Percentiles rank a stretch among this genome's conserved stretches.
Evolutionary conservation across 2,888 invertebrate genomes (phyloP).

Genomic region (Caradrina kadenii): DNA sequence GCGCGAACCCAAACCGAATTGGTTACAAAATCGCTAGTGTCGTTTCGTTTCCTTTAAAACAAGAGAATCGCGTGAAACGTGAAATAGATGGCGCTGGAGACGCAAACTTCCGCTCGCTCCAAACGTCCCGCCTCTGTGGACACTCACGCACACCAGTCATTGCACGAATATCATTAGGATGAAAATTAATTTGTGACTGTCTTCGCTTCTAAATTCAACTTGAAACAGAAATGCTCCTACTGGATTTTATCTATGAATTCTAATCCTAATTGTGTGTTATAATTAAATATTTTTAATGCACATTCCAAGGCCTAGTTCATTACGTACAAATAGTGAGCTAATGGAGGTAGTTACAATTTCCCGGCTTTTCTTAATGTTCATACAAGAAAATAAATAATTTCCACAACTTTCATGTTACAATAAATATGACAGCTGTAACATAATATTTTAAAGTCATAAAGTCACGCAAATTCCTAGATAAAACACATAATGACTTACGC

Average conservation of each 20-base stretch:
- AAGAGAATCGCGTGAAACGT: slow-evolving; percentile 83
- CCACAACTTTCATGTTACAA: slow-evolving; percentile 36
- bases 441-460: slow-evolving; percentile 35
- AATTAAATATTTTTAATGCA: slow-evolving; percentile 10
- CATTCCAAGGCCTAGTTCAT: slow-evolving; percentile 25
- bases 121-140: slow-evolving; percentile 63
- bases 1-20: slow-evolving; percentile 83
- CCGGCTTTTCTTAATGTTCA: slow-evolving; percentile 25
- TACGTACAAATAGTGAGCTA: slow-evolving; percentile 17
- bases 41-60: slow-evolving; percentile 87
- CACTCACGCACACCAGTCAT: slow-evolving; percentile 55
- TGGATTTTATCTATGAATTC: slow-evolving; percentile 21
- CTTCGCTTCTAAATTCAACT: neutral
- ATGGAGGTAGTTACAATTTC: slow-evolving; percentile 16
- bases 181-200: neutral
- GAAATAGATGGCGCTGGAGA: slow-evolving; percentile 87
- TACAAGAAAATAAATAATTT: slow-evolving; percentile 42
- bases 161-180: slow-evolving; percentile 2
- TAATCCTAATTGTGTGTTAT: slow-evolving; percentile 3
- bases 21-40: slow-evolving; percentile 86
- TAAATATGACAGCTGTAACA: slow-evolving; percentile 48
- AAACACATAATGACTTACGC: slow-evolving; percentile 50
- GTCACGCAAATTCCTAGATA: slow-evolving; percentile 50
- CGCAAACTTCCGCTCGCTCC: slow-evolving; percentile 82
- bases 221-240: slow-evolving; percentile 5